These are phyloP conservation scores for Manis pentadactyla DNA, from an alignment of 2,797 vertebrate genomes.

Conservation along the genomic window DNA sequence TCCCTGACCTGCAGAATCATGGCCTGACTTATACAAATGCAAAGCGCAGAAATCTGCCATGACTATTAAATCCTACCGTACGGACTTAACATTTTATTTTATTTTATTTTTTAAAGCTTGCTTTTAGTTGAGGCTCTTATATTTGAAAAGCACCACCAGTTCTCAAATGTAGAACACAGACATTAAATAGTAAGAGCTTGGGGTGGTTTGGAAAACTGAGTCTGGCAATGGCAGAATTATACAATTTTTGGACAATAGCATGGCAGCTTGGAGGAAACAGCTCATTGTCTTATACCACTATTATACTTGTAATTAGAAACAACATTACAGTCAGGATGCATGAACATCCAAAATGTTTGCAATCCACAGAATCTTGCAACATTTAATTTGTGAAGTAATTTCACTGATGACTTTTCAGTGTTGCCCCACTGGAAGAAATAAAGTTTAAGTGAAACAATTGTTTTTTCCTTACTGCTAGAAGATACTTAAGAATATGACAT, in stretches of 20 bases:
- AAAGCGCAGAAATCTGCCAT: background rate
- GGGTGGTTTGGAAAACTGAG: constrained; percentile 1
- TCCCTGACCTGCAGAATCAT: background rate
- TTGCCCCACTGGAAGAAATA: constrained; percentile 47
- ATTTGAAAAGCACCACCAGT: constrained; percentile 2
- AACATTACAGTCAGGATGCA: background rate
- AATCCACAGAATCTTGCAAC: background rate
- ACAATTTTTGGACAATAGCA: background rate
- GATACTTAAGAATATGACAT: constrained; percentile 61
- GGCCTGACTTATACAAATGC: background rate
- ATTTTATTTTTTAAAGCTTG: background rate
- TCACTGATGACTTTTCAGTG: constrained; percentile 48
- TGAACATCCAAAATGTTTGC: constrained; percentile 19
- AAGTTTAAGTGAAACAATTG: constrained; percentile 45
- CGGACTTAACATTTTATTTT: background rate
- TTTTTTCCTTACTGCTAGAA: constrained; percentile 56
- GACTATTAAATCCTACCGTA: background rate
- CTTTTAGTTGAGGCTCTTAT: background rate
- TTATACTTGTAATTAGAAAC: background rate
- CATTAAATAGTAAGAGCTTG: constrained; percentile 14
- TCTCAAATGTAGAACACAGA: background rate
- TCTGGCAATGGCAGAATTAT: background rate
- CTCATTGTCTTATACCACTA: constrained; percentile 1
- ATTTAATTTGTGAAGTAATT: constrained; percentile 46
- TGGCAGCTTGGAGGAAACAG: background rate